These are phyloP conservation scores for Epinotia brunnichana DNA, from an alignment of 2,888 invertebrate genomes.

Conservation along the genomic window DNA sequence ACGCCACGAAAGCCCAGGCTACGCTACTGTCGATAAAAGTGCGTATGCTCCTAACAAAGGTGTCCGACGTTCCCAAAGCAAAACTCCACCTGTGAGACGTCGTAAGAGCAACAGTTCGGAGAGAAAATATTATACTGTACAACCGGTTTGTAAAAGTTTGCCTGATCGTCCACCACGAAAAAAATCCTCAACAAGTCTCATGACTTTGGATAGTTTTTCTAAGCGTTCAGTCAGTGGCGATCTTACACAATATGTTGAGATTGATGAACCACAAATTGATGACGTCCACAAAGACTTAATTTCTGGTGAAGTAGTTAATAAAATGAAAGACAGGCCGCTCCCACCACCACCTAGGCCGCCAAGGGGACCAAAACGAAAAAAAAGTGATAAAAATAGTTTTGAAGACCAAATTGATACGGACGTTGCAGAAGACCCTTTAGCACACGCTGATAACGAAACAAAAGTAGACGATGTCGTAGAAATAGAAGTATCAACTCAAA, in stretches of 20 bases:
- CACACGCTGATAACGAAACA: conserved; percentile 51
- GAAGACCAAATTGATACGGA: conserved; percentile 49
- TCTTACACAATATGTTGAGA: conserved; percentile 85
- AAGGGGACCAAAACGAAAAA: conserved; percentile 82
- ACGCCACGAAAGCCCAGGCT: conserved; percentile 85
- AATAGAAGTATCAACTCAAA: conserved; percentile 92
- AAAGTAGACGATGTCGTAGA: conserved; percentile 79
- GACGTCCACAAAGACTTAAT: conserved; percentile 86
- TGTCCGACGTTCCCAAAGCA: conserved; percentile 81
- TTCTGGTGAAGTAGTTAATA: conserved; percentile 89
- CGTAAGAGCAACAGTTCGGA: conserved; percentile 81
- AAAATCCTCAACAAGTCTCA: conserved; percentile 82
- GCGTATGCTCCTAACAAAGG: conserved; percentile 86
- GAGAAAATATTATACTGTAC: conserved; percentile 88
- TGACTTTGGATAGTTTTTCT: conserved; percentile 80
- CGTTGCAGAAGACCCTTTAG: conserved; percentile 50
- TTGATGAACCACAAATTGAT: conserved; percentile 84
- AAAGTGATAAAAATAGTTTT: conserved; percentile 59
- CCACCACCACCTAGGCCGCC: conserved; percentile 95
- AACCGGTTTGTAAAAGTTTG: conserved; percentile 68
- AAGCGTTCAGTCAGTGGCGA: conserved; percentile 73
- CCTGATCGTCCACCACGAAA: conserved; percentile 87
- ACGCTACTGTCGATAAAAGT: conserved; percentile 90
- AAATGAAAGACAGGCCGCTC: conserved; percentile 93
- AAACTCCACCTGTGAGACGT: conserved; percentile 75